Percentiles rank a stretch among this genome's conserved stretches.
phyloP scores from a whole-genome alignment of 2,797 vertebrate genomes.

The Masticophis lateralis region DNA sequence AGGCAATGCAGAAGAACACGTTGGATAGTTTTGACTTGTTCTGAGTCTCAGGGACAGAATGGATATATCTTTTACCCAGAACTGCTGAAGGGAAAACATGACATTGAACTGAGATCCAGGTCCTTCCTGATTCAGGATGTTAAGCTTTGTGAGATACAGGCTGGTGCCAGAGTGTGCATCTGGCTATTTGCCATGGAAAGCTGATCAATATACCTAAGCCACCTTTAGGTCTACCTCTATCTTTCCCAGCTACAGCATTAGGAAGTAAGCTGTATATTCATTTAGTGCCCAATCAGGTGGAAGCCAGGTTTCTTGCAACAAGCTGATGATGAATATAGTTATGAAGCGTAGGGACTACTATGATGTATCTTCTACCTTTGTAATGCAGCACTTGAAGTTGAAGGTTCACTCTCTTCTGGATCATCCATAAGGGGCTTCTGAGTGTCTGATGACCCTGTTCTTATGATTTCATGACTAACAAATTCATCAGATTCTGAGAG shows the following conservation, averaged over 20 bases:
- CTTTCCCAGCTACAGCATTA: neutral
- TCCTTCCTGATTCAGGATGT: neutral
- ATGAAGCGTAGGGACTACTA: neutral
- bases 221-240: neutral
- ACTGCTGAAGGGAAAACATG: neutral
- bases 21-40: neutral
- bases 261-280: neutral
- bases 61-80: neutral
- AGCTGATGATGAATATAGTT: neutral
- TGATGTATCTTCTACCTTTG: neutral
- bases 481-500: neutral
- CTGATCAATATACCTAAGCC: neutral
- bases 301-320: neutral
- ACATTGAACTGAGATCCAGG: neutral
- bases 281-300: neutral
- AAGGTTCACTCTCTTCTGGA: neutral
- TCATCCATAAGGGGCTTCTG: neutral
- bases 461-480: neutral
- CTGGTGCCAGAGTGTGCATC: neutral
- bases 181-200: neutral
- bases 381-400: neutral
- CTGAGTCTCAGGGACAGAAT: neutral
- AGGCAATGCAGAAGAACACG: neutral
- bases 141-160: neutral
- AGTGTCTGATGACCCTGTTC: neutral